phyloP scores from a whole-genome alignment of 2,113 vertebrate species.

The Etheostoma spectabile region DNA sequence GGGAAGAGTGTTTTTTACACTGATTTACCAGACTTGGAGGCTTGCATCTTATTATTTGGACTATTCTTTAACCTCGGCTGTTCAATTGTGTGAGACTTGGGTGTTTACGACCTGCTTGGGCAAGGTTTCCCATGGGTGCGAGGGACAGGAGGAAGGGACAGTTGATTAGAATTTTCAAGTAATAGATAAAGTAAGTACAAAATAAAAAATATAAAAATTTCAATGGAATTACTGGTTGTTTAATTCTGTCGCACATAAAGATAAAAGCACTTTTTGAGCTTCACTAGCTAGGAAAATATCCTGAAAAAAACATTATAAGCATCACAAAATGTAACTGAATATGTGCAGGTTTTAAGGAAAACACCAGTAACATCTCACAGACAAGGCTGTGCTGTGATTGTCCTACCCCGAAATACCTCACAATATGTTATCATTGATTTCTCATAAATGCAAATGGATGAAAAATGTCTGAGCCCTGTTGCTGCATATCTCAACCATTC shows the following conservation, averaged over 20 bases:
- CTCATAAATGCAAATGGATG: conserved; percentile 53
- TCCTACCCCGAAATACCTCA: conserved; percentile 16
- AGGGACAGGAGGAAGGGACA: conserved; percentile 48
- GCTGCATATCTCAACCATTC: conserved; percentile 67
- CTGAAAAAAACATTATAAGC: neutral
- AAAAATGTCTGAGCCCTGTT: conserved; percentile 51
- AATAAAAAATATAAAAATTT: neutral
- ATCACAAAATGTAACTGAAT: conserved; percentile 1
- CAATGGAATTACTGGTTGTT: neutral
- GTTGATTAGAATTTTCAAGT: conserved; percentile 18
- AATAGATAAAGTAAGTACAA: neutral
- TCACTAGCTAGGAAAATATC: neutral
- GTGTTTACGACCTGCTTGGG: conserved; percentile 71
- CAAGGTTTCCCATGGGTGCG: conserved; percentile 67
- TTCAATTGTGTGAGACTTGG: conserved; percentile 82
- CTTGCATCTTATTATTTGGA: conserved; percentile 84
- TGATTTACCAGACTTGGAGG: conserved; percentile 83
- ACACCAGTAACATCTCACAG: neutral
- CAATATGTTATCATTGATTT: conserved; percentile 51
- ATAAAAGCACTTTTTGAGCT: rapidly evolving
- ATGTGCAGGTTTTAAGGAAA: neutral
- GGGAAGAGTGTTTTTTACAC: conserved; percentile 81
- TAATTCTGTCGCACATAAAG: neutral
- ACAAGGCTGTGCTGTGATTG: conserved; percentile 29
- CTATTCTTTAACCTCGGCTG: conserved; percentile 85